Conservation (phyloP, 2,113 vertebrate species). For the Amazona guildingii region DNA sequence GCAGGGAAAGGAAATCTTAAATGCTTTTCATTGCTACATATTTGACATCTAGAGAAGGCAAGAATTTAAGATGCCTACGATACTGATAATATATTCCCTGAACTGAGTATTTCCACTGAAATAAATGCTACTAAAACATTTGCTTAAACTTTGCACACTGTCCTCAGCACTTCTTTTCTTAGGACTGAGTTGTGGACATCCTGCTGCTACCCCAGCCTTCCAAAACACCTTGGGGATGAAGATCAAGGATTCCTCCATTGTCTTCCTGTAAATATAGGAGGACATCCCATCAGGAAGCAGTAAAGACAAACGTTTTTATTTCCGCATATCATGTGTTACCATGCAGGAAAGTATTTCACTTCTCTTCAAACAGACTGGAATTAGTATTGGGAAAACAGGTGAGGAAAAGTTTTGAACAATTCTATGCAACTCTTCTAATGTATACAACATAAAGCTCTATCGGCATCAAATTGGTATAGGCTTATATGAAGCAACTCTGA, state of each 20-base stretch:
- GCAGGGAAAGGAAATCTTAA: not conserved
- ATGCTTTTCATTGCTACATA: not conserved
- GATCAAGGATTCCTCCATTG: not conserved
- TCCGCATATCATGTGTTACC: not conserved
- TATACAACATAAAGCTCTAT: not conserved
- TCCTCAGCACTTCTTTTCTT: not conserved
- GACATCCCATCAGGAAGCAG: not conserved
- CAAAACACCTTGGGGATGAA: not conserved
- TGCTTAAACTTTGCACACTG: not conserved
- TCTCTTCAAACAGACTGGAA: not conserved
- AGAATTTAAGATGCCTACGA: not conserved
- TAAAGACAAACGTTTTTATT: not conserved
- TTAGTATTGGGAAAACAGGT: not conserved
- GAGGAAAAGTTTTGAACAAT: not conserved
- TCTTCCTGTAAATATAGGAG: not conserved
- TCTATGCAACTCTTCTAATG: not conserved
- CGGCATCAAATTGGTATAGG: accelerated
- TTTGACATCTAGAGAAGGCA: not conserved
- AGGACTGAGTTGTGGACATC: not conserved
- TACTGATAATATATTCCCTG: not conserved
- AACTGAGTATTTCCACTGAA: not conserved
- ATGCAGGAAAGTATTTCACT: not conserved
- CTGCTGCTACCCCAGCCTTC: not conserved
- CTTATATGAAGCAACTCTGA: not conserved
- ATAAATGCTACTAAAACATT: not conserved